phyloP scores from a whole-genome alignment of 2,113 vertebrate genomes.

The Lasiurus cinereus region DNA sequence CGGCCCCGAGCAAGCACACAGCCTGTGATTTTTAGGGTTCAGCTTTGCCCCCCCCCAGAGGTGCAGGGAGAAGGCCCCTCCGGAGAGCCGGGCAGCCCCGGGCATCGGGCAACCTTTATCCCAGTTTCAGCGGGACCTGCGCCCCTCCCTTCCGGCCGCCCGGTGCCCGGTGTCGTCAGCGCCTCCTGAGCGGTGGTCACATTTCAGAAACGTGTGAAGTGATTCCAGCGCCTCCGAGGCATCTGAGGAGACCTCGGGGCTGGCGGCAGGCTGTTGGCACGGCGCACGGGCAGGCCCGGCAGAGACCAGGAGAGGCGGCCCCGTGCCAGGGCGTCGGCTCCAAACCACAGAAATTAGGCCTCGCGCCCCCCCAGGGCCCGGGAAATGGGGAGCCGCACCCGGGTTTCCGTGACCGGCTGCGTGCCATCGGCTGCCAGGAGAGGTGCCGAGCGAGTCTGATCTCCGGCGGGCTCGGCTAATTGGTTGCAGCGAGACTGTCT shows the following conservation, averaged over 20 bases:
- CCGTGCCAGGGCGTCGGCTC: slow-evolving; percentile 43
- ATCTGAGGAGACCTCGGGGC: slow-evolving; percentile 64
- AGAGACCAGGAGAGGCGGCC: slow-evolving; percentile 1
- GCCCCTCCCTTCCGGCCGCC: slow-evolving; percentile 65
- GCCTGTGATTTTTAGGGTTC: neutral
- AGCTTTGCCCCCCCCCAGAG: neutral
- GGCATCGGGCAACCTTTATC: slow-evolving; percentile 69
- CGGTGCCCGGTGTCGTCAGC: slow-evolving; percentile 63
- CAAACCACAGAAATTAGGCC: slow-evolving; percentile 52
- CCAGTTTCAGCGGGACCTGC: slow-evolving; percentile 55
- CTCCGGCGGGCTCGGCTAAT: slow-evolving; percentile 56
- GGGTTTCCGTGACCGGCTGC: slow-evolving; percentile 14
- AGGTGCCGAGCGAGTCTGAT: slow-evolving; percentile 72
- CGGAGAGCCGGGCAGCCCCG: neutral
- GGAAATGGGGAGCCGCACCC: neutral
- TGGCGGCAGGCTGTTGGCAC: slow-evolving; percentile 38
- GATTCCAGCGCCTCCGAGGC: slow-evolving; percentile 68
- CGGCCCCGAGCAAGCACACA: neutral
- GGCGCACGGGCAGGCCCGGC: slow-evolving; percentile 11
- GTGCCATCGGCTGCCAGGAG: slow-evolving; percentile 40
- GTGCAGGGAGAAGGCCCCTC: neutral
- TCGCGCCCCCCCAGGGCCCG: neutral
- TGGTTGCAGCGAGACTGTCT: slow-evolving; percentile 76
- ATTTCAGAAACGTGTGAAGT: slow-evolving; percentile 78
- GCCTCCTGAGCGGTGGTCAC: slow-evolving; percentile 74